phyloP scores from a whole-genome alignment of 2,888 invertebrate genomes.

The Incurvaria masculella region DNA sequence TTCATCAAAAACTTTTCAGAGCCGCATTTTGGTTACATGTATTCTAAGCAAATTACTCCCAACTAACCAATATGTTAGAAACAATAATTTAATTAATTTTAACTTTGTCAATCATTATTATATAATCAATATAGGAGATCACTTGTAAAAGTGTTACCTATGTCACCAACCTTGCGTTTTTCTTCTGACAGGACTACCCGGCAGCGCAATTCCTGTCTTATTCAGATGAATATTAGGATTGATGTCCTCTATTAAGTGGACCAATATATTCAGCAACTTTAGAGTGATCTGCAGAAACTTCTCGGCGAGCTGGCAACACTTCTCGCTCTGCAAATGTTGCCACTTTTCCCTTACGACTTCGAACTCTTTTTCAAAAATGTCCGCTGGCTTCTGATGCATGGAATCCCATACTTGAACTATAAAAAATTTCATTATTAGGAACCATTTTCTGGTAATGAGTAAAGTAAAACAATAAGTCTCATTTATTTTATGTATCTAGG shows the following conservation, averaged over 20 bases:
- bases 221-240: conserved; percentile 50
- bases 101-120: no score
- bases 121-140: no score
- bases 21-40: not conserved
- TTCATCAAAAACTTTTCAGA: no score
- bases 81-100: not conserved
- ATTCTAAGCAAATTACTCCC: conserved; percentile 1
- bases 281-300: conserved; percentile 64
- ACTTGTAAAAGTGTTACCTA: not conserved
- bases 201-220: conserved; percentile 47
- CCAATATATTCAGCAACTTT: conserved; percentile 69
- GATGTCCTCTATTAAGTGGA: conserved; percentile 72
- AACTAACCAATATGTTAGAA: no score
- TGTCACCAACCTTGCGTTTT: conserved; percentile 36
- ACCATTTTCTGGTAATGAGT: not conserved
- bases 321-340: conserved; percentile 37
- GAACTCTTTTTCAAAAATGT: conserved; percentile 42
- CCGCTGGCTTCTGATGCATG: conserved; percentile 35
- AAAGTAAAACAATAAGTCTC: conserved; percentile 1
- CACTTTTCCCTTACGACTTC: conserved; percentile 32
- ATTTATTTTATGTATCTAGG: conserved; percentile 4
- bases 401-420: conserved; percentile 46
- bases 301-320: conserved; percentile 56
- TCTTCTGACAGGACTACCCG: conserved; percentile 55
- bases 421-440: conserved; percentile 13